Percentiles rank a stretch among this genome's conserved stretches.
These are phyloP conservation scores for Hetaerina titia DNA, from an alignment of 2,888 invertebrate species.

Conservation along the genomic window DNA sequence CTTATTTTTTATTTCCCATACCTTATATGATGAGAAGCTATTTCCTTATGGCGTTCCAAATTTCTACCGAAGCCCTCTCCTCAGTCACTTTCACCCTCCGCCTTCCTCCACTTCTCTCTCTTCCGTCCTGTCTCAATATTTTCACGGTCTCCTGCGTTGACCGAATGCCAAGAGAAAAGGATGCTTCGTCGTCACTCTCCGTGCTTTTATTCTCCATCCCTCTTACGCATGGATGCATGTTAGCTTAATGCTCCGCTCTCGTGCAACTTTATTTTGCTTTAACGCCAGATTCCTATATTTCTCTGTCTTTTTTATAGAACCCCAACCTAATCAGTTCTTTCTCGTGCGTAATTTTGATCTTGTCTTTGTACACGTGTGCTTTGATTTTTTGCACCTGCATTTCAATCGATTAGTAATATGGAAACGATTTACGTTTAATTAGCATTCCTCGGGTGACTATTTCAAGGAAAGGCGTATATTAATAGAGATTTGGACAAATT, in stretches of 20 bases:
- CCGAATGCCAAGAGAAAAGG: slow-evolving; percentile 3
- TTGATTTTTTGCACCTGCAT: too few relatives aligned
- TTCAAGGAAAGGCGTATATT: too few relatives aligned
- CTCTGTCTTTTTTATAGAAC: background rate
- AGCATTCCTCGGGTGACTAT: too few relatives aligned
- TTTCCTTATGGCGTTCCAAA: too few relatives aligned
- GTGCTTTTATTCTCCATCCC: background rate
- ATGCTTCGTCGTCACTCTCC: background rate
- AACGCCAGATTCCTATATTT: background rate
- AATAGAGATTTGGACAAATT: too few relatives aligned
- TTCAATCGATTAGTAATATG: too few relatives aligned
- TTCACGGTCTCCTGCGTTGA: slow-evolving; percentile 40
- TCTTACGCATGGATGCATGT: background rate
- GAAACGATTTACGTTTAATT: too few relatives aligned
- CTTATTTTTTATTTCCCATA: background rate
- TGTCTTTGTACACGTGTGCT: background rate
- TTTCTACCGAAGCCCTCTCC: background rate
- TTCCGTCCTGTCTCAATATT: slow-evolving; percentile 2
- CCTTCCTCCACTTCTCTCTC: background rate
- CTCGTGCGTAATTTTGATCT: background rate
- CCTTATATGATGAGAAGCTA: too few relatives aligned
- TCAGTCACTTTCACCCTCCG: background rate
- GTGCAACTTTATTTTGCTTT: background rate
- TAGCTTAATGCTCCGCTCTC: background rate
- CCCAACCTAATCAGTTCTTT: background rate